Base-by-base conservation (phyloP, 2,113 vertebrate species). In the Lontra canadensis region DNA sequence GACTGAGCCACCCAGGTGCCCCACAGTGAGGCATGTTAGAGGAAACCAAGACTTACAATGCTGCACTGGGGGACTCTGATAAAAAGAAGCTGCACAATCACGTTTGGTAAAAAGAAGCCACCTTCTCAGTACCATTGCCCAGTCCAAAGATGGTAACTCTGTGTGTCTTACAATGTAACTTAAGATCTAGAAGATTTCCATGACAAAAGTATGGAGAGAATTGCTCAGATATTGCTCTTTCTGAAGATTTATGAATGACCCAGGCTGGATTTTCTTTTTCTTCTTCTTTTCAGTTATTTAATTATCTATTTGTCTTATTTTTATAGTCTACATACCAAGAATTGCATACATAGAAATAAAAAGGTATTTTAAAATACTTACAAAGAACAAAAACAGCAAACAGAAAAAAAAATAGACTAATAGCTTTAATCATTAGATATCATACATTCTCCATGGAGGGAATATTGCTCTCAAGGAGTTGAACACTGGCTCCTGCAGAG, bases 171-270 rank as follows among this genome's bases (percentile, higher is more conserved):
- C 0, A 17, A 21, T 6, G 3, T 42, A 34, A 52, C 29, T 47
- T 13, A 44, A 67, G 29, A 69, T 11, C 3, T 9, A 21, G 4
- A 26, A 71, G 18, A 55, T 14, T 47, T 42, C 67, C 25, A 29
- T 13, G 13, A 34, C 47, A 21, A 25, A 49, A 25, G 31, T 2
- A 3, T 2, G 34, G 71, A 31, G 10, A 2, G 6, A 7, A 7
- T 11, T 12, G 57, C 29, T 36, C 3, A 3, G 31, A 39, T 18
- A 25, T 4, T 4, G 0, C 42, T 14, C 1, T 11, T 57, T 8
- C 34, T 47, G 6, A 81, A 63, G 49, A 55, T 26, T 76, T 29
- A 55, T 1, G 3, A 79, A 31, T 39, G 31, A 52, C 29, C 65
- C 31, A 0, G 61, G 3, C 44, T 44, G 34, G 4, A 2, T 25